Evolutionary conservation across 2,113 vertebrate species (phyloP), one percentile per base, ranked within the genome.

Genomic region (Anolis sagrei): DNA sequence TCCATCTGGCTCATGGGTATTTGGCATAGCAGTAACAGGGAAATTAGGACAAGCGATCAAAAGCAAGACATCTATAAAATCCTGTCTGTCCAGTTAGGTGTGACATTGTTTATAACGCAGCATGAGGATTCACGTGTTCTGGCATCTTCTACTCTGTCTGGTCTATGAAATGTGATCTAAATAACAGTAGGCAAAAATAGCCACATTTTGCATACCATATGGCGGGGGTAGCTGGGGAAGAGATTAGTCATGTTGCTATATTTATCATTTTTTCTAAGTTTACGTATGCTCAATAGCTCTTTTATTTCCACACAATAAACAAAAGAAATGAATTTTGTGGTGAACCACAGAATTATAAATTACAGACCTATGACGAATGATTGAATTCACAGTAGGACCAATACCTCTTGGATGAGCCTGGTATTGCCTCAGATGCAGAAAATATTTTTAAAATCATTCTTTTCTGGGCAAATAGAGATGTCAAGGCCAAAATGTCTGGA

Each of bases 81-180:
- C 86, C 90, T 91, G 84, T 74, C 91, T 70, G 80, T 93, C 90
- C 92, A 93, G 87, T 86, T 94, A 96, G 94, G 95, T 96, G 95
- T 95, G 94, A 96, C 93, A 92, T 87, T 96, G 93, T 95, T 96
- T 96, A 96, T 94, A 93, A 96, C 95, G 90, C 88, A 93, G 89
- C 86, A 83, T 66, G 18, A 92, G 84, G 73, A 92, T 93, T 89
- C 87, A 94, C 34, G 70, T 94, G 93, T 95, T 89, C 94, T 95
- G 93, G 89, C 91, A 94, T 93, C 89, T 92, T 93, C 88, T 84
- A 75, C 91, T 92, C 88, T 94, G 93, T 95, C 96, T 95, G 91
- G 91, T 80, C 91, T 93, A 81, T 79, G 95, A 95, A 96, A 96
- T 91, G 90, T 95, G 94, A 96, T 96, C 95, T 94, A 96, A 95